Base-by-base conservation (phyloP, 2,113 vertebrate genomes). In the Lichenostomus cassidix region DNA sequence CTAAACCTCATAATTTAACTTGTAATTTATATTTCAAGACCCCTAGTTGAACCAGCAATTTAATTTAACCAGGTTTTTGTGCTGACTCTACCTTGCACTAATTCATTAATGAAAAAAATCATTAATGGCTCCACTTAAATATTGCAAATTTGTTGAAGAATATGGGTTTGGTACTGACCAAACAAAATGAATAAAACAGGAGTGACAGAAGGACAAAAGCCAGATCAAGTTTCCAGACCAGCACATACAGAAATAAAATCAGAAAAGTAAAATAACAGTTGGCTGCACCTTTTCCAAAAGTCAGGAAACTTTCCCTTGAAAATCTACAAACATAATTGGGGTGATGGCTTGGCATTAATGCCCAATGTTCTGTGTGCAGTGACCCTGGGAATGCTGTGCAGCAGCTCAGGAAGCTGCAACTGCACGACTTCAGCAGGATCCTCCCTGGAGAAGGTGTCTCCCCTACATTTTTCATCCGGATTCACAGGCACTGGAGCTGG, bases 391-490 rank as follows among this genome's bases (percentile, higher is more conserved):
- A 6, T 22, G 46, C 42, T 17, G 42, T 44, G 42, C 42, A 44
- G 42, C 42, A 16, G 41, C 19, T 19, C 2, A 0, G 58, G 9
- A 39, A 39, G 39, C 39, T 39, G 39, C 39, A 39, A 39, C 39
- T 39, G 39, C 37, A 5, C 2, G 19, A 4, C 44, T 17, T 15
- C 25, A 62, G 29, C 5, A 39, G 71, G 59, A 49, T 8, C 19
- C 76, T 69, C 63, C 85, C 60, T 46, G 49, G 12, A n/a, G 41
- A 11, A 68, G 22, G 41, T 7, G 10, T 2, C 17, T 42, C 58
- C n/a, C 21, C 22, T 21, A 2, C 4, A 0, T 3, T 24, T n/a
- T 7, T n/a, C 0, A 2, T 5, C 3, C 0, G 2, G 15, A 9
- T 41, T 29, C 23, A 44, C 2, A 3, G 42, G 62, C 65, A 75